Conservation (phyloP, 2,797 vertebrate genomes). For the Ateles fusciceps region DNA sequence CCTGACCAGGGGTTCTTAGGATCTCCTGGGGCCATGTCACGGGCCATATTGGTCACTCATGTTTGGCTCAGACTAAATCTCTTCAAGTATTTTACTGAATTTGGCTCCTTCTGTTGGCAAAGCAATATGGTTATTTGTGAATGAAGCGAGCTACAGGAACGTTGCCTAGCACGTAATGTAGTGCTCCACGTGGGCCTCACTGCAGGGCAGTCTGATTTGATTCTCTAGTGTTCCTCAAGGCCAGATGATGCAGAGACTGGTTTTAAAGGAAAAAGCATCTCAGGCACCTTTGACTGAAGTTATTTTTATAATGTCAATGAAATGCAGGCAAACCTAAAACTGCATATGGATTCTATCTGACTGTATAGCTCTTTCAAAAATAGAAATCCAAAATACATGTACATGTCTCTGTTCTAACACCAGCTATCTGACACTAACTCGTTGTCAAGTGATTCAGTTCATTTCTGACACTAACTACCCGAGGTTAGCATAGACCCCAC, state of each 20-base stretch:
- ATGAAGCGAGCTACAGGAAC: accelerated
- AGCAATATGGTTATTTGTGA: background rate
- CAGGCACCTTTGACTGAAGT: background rate
- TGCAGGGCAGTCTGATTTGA: background rate
- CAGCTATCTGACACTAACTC: background rate
- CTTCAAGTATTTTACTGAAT: background rate
- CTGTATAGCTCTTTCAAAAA: background rate
- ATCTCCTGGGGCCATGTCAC: background rate
- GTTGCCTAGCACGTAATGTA: accelerated
- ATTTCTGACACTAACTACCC: background rate
- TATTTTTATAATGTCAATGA: background rate
- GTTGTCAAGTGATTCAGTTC: background rate
- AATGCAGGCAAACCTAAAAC: background rate
- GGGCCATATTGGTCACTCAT: background rate
- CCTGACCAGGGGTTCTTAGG: background rate
- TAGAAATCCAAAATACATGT: background rate
- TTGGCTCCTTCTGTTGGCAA: background rate
- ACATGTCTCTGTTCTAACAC: background rate
- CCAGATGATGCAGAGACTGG: background rate
- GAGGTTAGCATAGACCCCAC: background rate
- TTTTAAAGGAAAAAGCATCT: background rate
- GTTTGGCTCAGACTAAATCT: background rate
- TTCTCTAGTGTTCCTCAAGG: background rate
- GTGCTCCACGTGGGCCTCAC: too few relatives aligned
- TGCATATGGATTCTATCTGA: too few relatives aligned